Conservation (phyloP, 2,113 vertebrate genomes). For the Pseudorhombus dupliciocellatus region DNA sequence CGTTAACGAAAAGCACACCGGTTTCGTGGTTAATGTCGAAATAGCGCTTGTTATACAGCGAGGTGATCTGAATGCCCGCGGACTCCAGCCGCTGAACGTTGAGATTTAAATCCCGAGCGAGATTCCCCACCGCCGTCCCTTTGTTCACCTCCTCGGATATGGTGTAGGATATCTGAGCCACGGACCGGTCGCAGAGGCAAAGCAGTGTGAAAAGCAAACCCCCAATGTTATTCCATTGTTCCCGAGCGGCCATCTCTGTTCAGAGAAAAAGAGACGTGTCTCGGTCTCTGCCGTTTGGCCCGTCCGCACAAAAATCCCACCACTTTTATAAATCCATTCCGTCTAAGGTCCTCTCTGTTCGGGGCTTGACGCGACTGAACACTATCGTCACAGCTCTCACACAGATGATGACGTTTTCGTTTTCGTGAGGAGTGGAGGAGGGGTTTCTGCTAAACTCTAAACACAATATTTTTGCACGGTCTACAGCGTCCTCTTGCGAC, state of each 20-base stretch:
- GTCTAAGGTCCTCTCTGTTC: not conserved
- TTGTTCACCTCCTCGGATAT: constrained; percentile 78
- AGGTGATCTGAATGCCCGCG: constrained; percentile 66
- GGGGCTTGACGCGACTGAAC: constrained; percentile 1
- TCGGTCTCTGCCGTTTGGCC: not conserved
- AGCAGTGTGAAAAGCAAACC: constrained; percentile 53
- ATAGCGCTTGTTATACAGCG: constrained; percentile 61
- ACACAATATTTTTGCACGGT: constrained; percentile 46
- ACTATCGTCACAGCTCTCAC: constrained; percentile 43
- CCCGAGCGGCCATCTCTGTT: constrained; percentile 56
- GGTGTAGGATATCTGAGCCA: constrained; percentile 75
- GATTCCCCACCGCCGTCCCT: constrained; percentile 79
- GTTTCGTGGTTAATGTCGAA: constrained; percentile 75
- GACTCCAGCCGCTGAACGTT: constrained; percentile 66
- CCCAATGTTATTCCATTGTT: constrained; percentile 29
- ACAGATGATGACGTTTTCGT: constrained; percentile 47
- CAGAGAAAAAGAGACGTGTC: not conserved
- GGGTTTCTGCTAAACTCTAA: constrained; percentile 9
- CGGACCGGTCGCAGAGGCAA: constrained; percentile 66
- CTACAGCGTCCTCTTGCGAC: constrained; percentile 73
- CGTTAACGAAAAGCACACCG: constrained; percentile 71
- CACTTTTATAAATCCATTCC: constrained; percentile 18
- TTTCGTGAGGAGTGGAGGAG: constrained; percentile 43
- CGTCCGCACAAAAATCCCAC: not conserved
- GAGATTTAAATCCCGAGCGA: constrained; percentile 79